Conservation (phyloP, 2,113 vertebrate species). For the Ranitomeya imitator region DNA sequence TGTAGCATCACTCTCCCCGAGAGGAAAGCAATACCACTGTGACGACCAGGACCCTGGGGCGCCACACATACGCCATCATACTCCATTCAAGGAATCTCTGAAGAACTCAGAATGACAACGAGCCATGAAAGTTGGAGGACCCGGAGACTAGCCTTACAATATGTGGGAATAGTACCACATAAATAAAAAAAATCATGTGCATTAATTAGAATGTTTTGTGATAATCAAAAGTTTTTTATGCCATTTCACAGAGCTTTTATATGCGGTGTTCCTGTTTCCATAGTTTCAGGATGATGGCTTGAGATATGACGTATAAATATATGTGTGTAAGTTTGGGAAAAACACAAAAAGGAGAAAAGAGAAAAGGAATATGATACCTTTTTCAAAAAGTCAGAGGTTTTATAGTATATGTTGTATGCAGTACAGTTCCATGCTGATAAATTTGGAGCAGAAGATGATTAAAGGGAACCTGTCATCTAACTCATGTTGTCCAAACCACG, state of each 20-base stretch:
- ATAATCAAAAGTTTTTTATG: background rate
- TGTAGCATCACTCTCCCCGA: no score
- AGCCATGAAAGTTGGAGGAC: background rate
- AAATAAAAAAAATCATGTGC: background rate
- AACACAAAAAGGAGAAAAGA: background rate
- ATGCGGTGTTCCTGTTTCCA: conserved; percentile 11
- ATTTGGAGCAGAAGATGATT: background rate
- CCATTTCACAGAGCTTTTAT: background rate
- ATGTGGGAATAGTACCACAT: background rate
- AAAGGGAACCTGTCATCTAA: background rate
- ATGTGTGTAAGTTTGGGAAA: background rate
- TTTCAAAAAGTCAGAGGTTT: background rate
- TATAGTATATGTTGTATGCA: background rate
- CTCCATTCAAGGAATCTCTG: background rate
- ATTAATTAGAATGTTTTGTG: background rate
- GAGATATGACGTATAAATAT: background rate
- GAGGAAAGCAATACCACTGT: no score
- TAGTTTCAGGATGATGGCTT: conserved; percentile 17
- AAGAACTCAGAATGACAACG: background rate
- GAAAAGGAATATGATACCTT: background rate
- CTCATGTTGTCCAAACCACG: no score
- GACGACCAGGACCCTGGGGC: no score
- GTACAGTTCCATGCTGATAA: conserved; percentile 4
- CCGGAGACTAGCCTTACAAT: background rate
- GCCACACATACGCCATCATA: background rate